These are phyloP conservation scores for Lethocerus indicus DNA, from an alignment of 1,140 invertebrate species.

Conservation along the genomic window DNA sequence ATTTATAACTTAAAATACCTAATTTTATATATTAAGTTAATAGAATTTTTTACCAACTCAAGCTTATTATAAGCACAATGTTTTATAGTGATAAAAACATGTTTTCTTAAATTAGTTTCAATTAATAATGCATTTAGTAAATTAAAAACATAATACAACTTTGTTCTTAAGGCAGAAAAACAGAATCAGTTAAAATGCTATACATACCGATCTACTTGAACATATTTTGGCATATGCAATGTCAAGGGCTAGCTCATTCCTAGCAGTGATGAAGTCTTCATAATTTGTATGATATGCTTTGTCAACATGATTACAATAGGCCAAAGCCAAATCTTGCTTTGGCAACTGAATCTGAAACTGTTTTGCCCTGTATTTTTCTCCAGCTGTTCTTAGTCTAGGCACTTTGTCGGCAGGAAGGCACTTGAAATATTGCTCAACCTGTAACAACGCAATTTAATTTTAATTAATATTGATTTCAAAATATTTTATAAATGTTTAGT, in stretches of 20 bases:
- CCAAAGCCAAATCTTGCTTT: slow-evolving; percentile 81
- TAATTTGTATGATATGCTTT: slow-evolving; percentile 54
- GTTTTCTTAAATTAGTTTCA: too few relatives aligned
- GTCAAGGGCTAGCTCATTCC: slow-evolving; percentile 89
- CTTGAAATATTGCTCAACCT: slow-evolving; percentile 54
- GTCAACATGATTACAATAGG: slow-evolving; percentile 77
- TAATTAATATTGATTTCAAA: too few relatives aligned
- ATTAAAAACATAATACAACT: too few relatives aligned
- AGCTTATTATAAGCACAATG: too few relatives aligned
- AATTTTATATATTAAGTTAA: too few relatives aligned
- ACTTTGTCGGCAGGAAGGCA: slow-evolving; percentile 59
- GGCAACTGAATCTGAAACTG: slow-evolving; percentile 81
- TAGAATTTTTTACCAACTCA: too few relatives aligned
- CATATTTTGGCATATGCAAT: slow-evolving; percentile 59
- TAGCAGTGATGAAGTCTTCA: slow-evolving; percentile 75
- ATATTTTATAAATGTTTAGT: not conserved
- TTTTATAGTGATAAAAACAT: too few relatives aligned
- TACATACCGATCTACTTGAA: slow-evolving; percentile 29
- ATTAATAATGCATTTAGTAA: too few relatives aligned
- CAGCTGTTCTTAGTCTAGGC: slow-evolving; percentile 52
- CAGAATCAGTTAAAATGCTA: too few relatives aligned
- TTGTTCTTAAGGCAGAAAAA: too few relatives aligned
- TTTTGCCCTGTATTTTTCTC: slow-evolving; percentile 60
- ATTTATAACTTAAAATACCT: too few relatives aligned
- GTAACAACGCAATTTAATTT: too few relatives aligned